A percentile compares a stretch with the other conserved stretches of the same genome.
Conservation (phyloP, 1,140 invertebrate genomes). For the Zophobas atratus region DNA sequence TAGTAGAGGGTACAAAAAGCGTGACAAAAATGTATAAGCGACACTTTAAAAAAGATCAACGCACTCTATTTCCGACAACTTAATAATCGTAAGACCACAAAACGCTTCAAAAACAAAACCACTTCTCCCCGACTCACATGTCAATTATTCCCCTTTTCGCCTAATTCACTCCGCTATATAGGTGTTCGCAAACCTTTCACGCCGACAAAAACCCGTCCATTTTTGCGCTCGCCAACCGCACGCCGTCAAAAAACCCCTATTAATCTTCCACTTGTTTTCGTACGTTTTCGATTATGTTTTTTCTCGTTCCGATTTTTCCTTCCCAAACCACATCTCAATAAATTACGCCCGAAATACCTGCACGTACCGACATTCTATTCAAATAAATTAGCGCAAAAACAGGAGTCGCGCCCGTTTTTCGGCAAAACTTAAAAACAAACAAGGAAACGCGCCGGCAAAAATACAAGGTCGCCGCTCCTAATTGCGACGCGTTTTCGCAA, state of each 20-base stretch:
- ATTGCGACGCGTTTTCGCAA: neutral
- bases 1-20: too few species aligned
- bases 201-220: too few species aligned
- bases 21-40: too few species aligned
- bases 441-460: neutral
- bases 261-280: constrained; percentile 29
- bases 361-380: neutral
- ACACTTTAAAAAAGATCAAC: too few species aligned
- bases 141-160: too few species aligned
- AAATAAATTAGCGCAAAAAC: neutral
- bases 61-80: too few species aligned
- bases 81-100: too few species aligned
- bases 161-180: too few species aligned
- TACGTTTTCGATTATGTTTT: constrained; percentile 16
- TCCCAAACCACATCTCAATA: neutral
- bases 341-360: neutral
- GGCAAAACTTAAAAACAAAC: neutral
- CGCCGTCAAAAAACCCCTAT: neutral
- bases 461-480: neutral
- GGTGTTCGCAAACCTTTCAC: too few species aligned
- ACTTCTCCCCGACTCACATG: too few species aligned
- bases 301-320: neutral
- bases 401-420: neutral
- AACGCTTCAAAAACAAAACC: too few species aligned
- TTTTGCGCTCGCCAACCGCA: too few species aligned